These are phyloP conservation scores for Pollenia labialis DNA, from an alignment of 2,888 invertebrate species.

Conservation along the genomic window DNA sequence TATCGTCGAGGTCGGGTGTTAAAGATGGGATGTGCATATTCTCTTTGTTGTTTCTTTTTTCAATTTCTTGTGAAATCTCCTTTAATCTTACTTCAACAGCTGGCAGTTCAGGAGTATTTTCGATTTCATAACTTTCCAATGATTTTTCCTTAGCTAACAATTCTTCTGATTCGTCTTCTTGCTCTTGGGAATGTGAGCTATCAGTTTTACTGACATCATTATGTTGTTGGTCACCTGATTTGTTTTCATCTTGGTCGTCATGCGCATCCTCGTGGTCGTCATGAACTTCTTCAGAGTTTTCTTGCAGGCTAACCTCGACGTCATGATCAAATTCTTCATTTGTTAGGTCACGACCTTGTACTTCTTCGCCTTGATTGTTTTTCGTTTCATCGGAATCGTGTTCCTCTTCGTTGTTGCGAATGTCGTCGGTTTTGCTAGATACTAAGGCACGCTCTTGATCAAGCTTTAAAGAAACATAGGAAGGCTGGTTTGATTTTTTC, in stretches of 20 bases:
- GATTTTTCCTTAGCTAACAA: slow-evolving; percentile 62
- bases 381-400: slow-evolving; percentile 59
- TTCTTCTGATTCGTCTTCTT: slow-evolving; percentile 66
- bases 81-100: slow-evolving; percentile 83
- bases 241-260: slow-evolving; percentile 71
- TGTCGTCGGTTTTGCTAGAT: slow-evolving; percentile 70
- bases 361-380: slow-evolving; percentile 53
- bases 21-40: slow-evolving; percentile 59
- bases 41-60: slow-evolving; percentile 80
- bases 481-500: slow-evolving; percentile 80
- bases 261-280: slow-evolving; percentile 73
- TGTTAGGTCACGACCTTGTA: slow-evolving; percentile 68
- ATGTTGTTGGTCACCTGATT: slow-evolving; percentile 42
- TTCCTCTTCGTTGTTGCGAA: slow-evolving; percentile 65
- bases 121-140: slow-evolving; percentile 65
- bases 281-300: slow-evolving; percentile 64
- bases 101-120: slow-evolving; percentile 77
- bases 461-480: slow-evolving; percentile 80
- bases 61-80: slow-evolving; percentile 83
- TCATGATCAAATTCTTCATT: slow-evolving; percentile 69
- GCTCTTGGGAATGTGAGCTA: slow-evolving; percentile 52
- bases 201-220: slow-evolving; percentile 33
- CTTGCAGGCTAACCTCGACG: slow-evolving; percentile 56
- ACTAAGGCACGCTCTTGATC: slow-evolving; percentile 80
- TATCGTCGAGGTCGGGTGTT: slow-evolving; percentile 78